phyloP scores from a whole-genome alignment of 1,140 invertebrate genomes.

The Radopholus similis region DNA sequence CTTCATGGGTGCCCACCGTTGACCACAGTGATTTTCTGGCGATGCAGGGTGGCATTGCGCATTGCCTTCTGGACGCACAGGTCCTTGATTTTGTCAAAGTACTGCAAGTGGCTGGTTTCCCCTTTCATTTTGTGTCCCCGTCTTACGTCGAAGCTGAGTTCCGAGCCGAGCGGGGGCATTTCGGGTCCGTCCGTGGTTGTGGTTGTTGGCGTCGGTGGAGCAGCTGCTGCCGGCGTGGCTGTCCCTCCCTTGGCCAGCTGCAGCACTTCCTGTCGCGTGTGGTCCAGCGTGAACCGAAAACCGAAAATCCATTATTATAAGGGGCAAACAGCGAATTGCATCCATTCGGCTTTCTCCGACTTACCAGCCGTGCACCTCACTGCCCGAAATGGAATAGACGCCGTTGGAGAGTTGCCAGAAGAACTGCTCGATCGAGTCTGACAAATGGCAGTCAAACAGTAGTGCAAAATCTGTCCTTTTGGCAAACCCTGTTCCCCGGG shows the following conservation, averaged over 20 bases:
- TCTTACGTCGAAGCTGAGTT: constrained; percentile 33
- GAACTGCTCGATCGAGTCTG: constrained; percentile 51
- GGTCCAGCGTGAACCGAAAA: constrained; percentile 42
- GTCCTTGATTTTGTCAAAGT: constrained; percentile 53
- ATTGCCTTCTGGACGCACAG: constrained; percentile 37
- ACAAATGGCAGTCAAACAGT: constrained; percentile 19
- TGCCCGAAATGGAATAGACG: constrained; percentile 51
- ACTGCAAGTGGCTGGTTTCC: constrained; percentile 19
- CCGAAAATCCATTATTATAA: not conserved
- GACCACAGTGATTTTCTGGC: constrained; percentile 52
- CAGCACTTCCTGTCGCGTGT: constrained; percentile 49
- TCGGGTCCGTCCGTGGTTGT: constrained; percentile 12
- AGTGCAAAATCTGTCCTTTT: constrained; percentile 8
- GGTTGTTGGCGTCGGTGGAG: too few relatives aligned
- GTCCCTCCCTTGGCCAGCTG: too few relatives aligned
- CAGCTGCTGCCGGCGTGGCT: too few relatives aligned
- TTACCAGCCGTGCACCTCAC: constrained; percentile 49
- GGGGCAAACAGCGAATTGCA: too few relatives aligned
- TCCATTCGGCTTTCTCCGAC: too few relatives aligned
- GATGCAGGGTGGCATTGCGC: constrained; percentile 37
- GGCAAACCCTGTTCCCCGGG: not conserved
- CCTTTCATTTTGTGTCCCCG: not conserved
- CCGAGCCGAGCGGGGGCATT: constrained; percentile 21
- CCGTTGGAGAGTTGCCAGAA: constrained; percentile 51
- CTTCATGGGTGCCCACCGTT: constrained; percentile 24